Evolutionary conservation across 2,888 invertebrate genomes (phyloP), one percentile per base, ranked within the genome.

Genomic region (Dugesia japonica): DNA sequence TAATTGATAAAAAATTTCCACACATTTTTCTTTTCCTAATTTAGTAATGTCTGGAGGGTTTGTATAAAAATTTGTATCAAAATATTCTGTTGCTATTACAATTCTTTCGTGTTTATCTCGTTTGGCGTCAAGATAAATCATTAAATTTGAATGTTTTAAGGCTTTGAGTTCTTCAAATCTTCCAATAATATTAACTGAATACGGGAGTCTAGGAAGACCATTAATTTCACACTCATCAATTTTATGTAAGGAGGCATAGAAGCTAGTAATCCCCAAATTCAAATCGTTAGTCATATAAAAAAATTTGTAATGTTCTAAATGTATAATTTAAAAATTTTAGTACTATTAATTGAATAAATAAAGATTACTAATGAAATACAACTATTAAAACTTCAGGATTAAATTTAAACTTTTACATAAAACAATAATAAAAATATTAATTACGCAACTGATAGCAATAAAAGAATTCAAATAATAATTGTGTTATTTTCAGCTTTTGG

Each of bases 41-140:
- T 56, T 4, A 23, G 7, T 23, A 23, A 56, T 56, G 1, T 56
- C n/a, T 7, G 23, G n/a, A n/a, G 56, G 56, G 56, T 56, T n/a
- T 13, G 56, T 20, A 20, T 56, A n/a, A 23, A 56, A 23, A 7
- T 15, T 28, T n/a, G 4, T n/a, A 15, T 15, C 4, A n/a, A n/a
- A 13, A 15, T 27, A 72, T 31, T 72, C 72, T 72, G 72, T 28
- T 4, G 31, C 72, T 4, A 72, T 72, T 23, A 72, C 31, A 27
- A 72, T 31, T 72, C 72, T 23, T 23, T 72, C 72, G 27, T 72
- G 72, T 31, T 72, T 72, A 27, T 72, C 72, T 17, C 72, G 7
- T 23, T 28, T 17, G n/a, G 31, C 31, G 26, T 72, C 28, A 26
- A 72, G 27, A 72, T 72, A 72, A 1, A 17, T 15, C 17, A 15